phyloP scores from a whole-genome alignment of 2,888 invertebrate species.

The Phyllotreta cruciferae region DNA sequence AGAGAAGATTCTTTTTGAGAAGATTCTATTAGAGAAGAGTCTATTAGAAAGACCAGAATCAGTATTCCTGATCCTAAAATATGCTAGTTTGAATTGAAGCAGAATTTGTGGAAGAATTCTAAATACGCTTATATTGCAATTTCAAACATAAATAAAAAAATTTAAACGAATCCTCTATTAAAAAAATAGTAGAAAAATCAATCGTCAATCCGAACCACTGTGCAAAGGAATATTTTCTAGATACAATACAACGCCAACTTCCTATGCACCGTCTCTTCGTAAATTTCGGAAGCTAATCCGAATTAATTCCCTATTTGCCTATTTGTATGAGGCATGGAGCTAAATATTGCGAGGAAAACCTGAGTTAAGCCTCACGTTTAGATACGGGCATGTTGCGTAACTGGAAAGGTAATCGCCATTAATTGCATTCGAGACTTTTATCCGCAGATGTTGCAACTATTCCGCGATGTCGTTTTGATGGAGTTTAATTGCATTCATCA shows the following conservation, averaged over 20 bases:
- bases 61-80: too few relatives aligned
- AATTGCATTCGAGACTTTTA: constrained; percentile 4
- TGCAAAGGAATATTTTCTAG: background rate
- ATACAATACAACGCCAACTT: constrained; percentile 12
- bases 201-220: background rate
- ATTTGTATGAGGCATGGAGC: constrained; percentile 8
- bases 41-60: too few relatives aligned
- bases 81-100: too few relatives aligned
- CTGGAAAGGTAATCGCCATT: background rate
- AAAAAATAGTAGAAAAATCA: background rate
- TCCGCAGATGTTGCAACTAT: background rate
- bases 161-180: too few relatives aligned
- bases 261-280: constrained; percentile 14
- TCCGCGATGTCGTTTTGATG: too few relatives aligned
- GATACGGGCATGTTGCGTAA: background rate
- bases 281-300: constrained; percentile 18
- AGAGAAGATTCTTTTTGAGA: too few relatives aligned
- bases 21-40: too few relatives aligned
- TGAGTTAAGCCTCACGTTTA: constrained; percentile 1
- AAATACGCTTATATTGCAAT: too few relatives aligned
- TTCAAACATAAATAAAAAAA: too few relatives aligned
- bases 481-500: too few relatives aligned
- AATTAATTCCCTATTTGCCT: constrained; percentile 18
- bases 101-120: too few relatives aligned
- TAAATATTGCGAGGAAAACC: constrained; percentile 10